Conservation (phyloP, 2,797 vertebrate species). For the Bradypodion pumilum region DNA sequence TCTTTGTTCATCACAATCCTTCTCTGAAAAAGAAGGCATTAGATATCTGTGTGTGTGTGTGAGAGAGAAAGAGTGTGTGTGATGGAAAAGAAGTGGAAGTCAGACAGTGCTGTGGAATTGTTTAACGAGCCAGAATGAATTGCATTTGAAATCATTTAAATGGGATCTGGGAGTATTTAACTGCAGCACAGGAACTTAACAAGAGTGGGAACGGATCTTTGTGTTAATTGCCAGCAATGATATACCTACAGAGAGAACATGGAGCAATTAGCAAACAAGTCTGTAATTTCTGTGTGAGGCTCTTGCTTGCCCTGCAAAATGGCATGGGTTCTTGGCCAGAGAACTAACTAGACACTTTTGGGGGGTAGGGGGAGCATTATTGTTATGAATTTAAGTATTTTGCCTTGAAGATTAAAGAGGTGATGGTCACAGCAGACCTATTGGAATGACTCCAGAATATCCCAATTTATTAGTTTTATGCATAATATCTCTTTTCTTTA, state of each 20-base stretch:
- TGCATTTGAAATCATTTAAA: conserved; percentile 82
- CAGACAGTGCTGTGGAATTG: conserved; percentile 76
- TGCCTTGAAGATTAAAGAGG: neutral
- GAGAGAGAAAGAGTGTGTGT: conserved; percentile 63
- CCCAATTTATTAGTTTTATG: neutral
- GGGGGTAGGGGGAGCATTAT: conserved; percentile 2
- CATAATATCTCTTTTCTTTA: neutral
- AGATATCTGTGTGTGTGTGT: too few relatives aligned
- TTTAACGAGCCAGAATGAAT: conserved; percentile 83
- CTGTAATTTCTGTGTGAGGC: conserved; percentile 71
- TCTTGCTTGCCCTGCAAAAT: conserved; percentile 52
- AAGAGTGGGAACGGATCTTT: conserved; percentile 78
- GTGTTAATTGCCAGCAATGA: conserved; percentile 80
- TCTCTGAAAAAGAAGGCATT: conserved; percentile 66
- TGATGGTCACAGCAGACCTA: too few relatives aligned
- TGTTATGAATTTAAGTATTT: neutral
- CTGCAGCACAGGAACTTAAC: conserved; percentile 80
- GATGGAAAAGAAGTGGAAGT: conserved; percentile 54
- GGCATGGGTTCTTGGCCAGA: conserved; percentile 47
- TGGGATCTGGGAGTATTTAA: conserved; percentile 83
- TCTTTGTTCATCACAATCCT: conserved; percentile 28
- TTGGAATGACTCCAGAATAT: neutral
- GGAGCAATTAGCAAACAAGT: conserved; percentile 72
- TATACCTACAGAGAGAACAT: conserved; percentile 75
- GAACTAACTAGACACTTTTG: conserved; percentile 42